Evolutionary conservation across 2,113 vertebrate species (phyloP), one percentile per base, ranked within the genome.

Genomic region (Dipodomys stephensi): DNA sequence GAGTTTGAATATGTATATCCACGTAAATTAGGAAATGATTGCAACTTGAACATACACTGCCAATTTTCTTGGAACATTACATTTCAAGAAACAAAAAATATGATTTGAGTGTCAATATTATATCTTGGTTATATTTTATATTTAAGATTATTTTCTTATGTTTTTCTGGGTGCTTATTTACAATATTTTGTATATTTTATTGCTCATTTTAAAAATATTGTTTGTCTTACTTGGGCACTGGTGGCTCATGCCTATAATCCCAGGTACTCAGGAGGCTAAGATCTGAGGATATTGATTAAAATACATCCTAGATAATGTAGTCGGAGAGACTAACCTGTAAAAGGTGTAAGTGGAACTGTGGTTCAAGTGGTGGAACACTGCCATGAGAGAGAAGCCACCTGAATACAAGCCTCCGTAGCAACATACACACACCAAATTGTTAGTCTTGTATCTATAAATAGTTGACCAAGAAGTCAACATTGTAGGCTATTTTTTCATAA

Each of bases 401-500:
- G 15, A 57, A 13, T 18, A 3, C 15, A 16, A 57, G 53, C 53
- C 53, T 57, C 53, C 12, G 53, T 4, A 57, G 13, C 53, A 57
- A 57, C 4, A 57, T 57, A 13, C 53, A 16, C 15, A 57, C 49
- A 57, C 53, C 53, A 57, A 57, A 57, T 67, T 64, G 1, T 2
- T 73, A 78, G 74, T 19, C 32, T 5, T 27, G 65, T 49, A 73
- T 1, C 82, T 69, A 39, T 2, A 82, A 46, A 60, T 25, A 90
- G 44, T 91, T 73, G 32, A 27, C 18, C 7, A 62, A 76, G 91
- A 78, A 35, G 73, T 19, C 28, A 81, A 30, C 0, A 72, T 28
- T 81, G 69, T n/a, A 8, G 7, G 20, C 83, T 57, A 57, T 92
- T 85, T 82, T 80, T 92, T 90, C 4, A 67, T 65, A 89, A 27